phyloP scores from a whole-genome alignment of 2,888 invertebrate genomes.

The Agriopis marginaria region DNA sequence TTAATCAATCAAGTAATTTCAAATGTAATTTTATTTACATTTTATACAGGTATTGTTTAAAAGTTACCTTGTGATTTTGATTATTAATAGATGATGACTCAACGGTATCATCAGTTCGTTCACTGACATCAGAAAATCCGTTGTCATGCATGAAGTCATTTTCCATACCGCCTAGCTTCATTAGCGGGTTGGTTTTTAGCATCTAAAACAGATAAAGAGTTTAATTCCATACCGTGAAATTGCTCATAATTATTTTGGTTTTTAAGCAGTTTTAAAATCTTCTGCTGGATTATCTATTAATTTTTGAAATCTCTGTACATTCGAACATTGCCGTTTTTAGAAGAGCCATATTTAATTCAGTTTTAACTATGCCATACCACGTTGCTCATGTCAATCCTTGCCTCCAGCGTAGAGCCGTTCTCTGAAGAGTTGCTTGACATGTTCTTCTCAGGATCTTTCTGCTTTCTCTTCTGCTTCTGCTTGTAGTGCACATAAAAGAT shows the following conservation, averaged over 20 bases:
- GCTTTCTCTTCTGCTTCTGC: conserved; percentile 87
- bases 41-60: not conserved
- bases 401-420: conserved; percentile 71
- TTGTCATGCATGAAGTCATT: conserved; percentile 70
- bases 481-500: conserved; percentile 92
- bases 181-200: conserved; percentile 77
- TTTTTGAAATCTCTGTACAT: no score
- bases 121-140: conserved; percentile 74
- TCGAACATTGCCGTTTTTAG: no score
- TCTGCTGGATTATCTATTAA: no score
- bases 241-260: no score
- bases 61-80: conserved; percentile 33
- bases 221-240: no score
- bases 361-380: conserved; percentile 62
- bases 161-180: conserved; percentile 68
- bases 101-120: conserved; percentile 72
- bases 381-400: conserved; percentile 77
- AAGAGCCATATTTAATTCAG: not conserved
- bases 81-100: conserved; percentile 68
- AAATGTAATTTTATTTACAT: not conserved
- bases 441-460: conserved; percentile 75
- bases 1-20: not conserved
- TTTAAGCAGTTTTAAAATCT: no score
- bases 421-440: conserved; percentile 69
- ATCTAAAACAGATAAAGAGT: conserved; percentile 60